Evolutionary conservation across 92 coral and sea anemone genomes (phyloP).

Genomic region (Palythoa caribaeorum): DNA sequence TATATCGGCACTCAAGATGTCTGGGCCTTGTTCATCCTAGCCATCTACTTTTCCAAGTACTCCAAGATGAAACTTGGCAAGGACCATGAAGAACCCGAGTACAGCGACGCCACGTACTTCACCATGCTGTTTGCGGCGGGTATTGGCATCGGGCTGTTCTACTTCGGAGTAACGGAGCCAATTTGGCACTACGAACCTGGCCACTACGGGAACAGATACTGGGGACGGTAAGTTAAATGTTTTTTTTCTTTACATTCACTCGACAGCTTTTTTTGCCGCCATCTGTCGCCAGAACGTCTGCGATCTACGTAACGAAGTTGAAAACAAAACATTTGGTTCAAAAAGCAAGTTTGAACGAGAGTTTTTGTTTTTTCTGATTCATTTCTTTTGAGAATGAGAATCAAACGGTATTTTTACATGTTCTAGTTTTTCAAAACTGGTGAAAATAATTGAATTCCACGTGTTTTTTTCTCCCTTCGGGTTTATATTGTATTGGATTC

Average conservation of each 20-base stretch:
- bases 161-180: conserved; percentile 64
- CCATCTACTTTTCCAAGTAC: conserved; percentile 56
- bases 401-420: too few species aligned
- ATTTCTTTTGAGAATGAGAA: too few species aligned
- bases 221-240: conserved; percentile 50
- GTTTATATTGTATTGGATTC: too few species aligned
- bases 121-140: conserved; percentile 66
- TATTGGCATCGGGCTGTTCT: conserved; percentile 60
- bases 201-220: conserved; percentile 53
- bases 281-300: not conserved
- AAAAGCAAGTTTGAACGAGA: too few species aligned
- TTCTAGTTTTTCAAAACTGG: too few species aligned
- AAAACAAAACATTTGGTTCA: too few species aligned
- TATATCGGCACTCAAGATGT: conserved; percentile 59
- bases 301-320: too few species aligned
- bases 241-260: not conserved
- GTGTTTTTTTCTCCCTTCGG: too few species aligned
- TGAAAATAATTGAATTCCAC: too few species aligned
- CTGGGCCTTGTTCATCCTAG: conserved; percentile 54
- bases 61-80: conserved; percentile 60
- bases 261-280: not conserved
- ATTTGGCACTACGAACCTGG: conserved; percentile 50
- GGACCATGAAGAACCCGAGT: conserved; percentile 58
- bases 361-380: too few species aligned
- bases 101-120: conserved; percentile 57